These are phyloP conservation scores for Eretmochelys imbricata DNA, from an alignment of 2,113 vertebrate species.

Conservation along the genomic window DNA sequence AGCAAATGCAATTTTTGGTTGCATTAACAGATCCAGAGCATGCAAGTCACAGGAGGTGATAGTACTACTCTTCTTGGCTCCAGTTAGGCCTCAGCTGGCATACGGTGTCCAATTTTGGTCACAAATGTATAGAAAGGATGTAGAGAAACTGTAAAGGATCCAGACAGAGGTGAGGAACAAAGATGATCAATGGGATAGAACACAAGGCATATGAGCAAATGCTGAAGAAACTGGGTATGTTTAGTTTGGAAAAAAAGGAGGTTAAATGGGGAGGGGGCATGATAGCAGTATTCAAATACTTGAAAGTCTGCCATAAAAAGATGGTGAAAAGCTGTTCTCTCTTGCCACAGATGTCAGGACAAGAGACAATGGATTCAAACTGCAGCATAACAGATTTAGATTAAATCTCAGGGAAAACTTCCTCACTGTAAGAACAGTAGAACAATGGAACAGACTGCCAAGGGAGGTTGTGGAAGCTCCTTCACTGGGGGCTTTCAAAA, in stretches of 20 bases:
- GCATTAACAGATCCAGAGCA: background rate
- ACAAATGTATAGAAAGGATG: background rate
- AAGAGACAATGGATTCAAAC: too few species aligned
- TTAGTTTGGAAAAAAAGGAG: background rate
- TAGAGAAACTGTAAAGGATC: background rate
- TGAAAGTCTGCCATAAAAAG: background rate
- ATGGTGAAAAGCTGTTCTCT: too few species aligned
- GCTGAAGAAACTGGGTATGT: background rate
- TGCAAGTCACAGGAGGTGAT: background rate
- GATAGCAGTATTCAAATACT: background rate
- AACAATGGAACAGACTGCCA: too few species aligned
- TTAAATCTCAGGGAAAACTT: too few species aligned
- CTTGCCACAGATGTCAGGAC: too few species aligned
- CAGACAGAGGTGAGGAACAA: background rate
- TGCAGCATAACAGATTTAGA: too few species aligned
- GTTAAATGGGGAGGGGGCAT: too few species aligned
- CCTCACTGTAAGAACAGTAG: too few species aligned
- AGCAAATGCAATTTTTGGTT: too few species aligned
- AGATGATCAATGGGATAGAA: background rate
- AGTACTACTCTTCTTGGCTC: background rate
- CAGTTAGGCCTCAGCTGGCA: background rate
- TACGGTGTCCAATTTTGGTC: background rate
- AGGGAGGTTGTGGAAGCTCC: too few species aligned
- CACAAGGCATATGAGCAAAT: background rate
- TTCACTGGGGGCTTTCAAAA: too few species aligned